Percentiles rank a stretch among this genome's conserved stretches.
phyloP scores from a whole-genome alignment of 1,140 invertebrate genomes.

The Monomorium pharaonis region DNA sequence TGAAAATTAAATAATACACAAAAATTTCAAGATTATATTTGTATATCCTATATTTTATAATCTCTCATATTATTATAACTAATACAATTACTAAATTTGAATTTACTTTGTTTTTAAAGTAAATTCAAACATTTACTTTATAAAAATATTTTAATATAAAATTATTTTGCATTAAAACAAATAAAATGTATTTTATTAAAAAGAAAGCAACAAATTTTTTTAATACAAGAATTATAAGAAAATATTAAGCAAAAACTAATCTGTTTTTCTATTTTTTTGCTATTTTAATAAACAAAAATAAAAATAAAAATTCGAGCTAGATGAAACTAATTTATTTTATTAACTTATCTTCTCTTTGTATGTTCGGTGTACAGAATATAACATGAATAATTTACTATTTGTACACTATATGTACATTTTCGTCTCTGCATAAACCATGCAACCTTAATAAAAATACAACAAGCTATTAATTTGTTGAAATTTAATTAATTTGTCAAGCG shows the following conservation, averaged over 20 bases:
- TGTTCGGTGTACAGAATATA: neutral
- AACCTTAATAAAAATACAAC: neutral
- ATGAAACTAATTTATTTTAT: neutral
- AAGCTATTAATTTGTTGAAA: neutral
- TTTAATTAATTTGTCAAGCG: slow-evolving; percentile 3
- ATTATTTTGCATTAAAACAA: neutral
- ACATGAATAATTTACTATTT: neutral
- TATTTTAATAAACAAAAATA: neutral
- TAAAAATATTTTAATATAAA: no score
- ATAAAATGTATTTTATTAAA: neutral
- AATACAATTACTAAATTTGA: neutral
- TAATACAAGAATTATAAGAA: neutral
- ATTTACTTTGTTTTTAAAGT: no score
- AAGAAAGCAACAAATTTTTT: neutral
- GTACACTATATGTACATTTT: neutral
- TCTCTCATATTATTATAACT: neutral
- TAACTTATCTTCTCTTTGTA: neutral
- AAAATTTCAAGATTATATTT: neutral
- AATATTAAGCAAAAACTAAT: neutral
- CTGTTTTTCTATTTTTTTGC: neutral
- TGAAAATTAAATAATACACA: neutral
- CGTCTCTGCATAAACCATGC: neutral
- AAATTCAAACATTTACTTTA: no score
- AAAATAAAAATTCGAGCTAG: neutral
- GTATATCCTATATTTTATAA: neutral